phyloP scores from a whole-genome alignment of 2,888 invertebrate species.

The Drosophila antonietae region DNA sequence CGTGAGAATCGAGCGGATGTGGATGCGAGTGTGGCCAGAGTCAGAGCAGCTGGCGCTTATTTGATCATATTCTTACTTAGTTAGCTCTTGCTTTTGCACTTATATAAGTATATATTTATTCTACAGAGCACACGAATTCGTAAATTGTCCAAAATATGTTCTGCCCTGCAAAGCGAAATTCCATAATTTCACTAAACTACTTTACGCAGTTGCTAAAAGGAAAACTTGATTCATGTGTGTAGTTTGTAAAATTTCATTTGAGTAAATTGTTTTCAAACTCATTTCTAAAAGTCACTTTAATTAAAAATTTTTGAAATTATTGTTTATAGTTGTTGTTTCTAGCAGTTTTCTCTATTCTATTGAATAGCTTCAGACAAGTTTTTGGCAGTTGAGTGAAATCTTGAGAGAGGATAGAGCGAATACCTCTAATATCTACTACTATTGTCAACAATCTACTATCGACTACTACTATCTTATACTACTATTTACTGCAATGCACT shows the following conservation, averaged over 20 bases:
- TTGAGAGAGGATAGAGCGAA: too few relatives aligned
- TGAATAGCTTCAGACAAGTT: background rate
- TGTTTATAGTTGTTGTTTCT: background rate
- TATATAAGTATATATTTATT: background rate
- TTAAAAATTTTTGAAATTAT: background rate
- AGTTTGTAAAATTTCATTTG: background rate
- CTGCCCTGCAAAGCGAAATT: background rate
- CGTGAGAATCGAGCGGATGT: background rate
- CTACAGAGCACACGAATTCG: background rate
- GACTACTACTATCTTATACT: too few relatives aligned
- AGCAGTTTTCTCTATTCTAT: background rate
- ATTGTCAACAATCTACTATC: too few relatives aligned
- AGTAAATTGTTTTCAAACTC: background rate
- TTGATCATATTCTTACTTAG: constrained; percentile 16
- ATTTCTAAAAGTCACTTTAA: background rate
- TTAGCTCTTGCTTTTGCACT: background rate
- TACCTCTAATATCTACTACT: too few relatives aligned
- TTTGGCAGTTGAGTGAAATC: too few relatives aligned
- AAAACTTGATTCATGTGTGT: background rate
- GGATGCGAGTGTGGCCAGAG: background rate
- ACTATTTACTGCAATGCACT: too few relatives aligned
- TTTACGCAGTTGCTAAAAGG: background rate
- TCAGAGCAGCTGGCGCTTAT: constrained; percentile 4
- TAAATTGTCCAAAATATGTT: background rate
- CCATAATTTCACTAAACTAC: background rate